Percentiles rank a stretch among this genome's conserved stretches.
Conservation (phyloP, 2,797 vertebrate species). For the Cossypha heuglini region DNA sequence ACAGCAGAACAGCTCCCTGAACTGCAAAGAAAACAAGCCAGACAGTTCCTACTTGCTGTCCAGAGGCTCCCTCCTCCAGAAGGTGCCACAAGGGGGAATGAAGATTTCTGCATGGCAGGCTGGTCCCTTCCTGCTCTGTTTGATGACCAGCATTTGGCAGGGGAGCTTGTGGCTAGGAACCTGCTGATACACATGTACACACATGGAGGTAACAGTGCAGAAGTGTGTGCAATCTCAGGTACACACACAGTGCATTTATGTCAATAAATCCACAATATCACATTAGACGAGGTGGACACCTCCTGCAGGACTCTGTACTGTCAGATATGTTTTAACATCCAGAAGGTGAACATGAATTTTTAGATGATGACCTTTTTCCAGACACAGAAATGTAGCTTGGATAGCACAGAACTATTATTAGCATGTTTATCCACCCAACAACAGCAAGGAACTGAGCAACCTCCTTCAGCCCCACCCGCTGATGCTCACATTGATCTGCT, state of each 20-base stretch:
- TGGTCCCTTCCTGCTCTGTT: background rate
- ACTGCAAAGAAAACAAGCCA: background rate
- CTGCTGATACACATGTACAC: accelerated
- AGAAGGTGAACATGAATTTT: background rate
- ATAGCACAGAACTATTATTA: background rate
- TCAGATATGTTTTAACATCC: background rate
- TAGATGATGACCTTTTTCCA: background rate
- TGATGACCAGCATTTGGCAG: background rate
- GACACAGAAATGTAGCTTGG: background rate
- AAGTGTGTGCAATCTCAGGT: accelerated
- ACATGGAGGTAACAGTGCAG: background rate
- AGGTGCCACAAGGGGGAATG: background rate
- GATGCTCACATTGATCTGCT: background rate
- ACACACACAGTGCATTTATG: background rate
- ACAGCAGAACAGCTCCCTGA: background rate
- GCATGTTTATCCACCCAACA: background rate
- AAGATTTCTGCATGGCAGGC: background rate
- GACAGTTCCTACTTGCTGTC: background rate
- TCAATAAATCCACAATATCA: background rate
- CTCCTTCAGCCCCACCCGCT: background rate
- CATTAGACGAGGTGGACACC: background rate
- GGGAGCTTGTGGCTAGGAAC: background rate
- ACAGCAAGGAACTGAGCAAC: background rate
- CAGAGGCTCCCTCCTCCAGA: background rate
- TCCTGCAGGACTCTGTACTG: background rate